Evolutionary conservation across 2,113 vertebrate species (phyloP).

Genomic region (Upupa epops): DNA sequence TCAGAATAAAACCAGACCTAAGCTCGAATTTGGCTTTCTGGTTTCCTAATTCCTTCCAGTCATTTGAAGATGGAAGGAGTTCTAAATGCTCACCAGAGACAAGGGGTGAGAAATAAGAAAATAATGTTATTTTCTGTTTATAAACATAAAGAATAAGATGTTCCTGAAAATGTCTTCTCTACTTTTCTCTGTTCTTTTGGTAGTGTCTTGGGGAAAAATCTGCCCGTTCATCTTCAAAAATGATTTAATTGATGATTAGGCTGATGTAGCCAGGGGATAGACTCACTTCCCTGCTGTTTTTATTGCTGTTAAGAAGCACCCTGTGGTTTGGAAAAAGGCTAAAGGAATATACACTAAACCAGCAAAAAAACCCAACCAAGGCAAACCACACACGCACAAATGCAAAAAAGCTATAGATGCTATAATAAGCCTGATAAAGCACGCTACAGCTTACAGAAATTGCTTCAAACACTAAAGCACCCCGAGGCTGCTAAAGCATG

Average conservation of each 20-base stretch:
- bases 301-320: background rate
- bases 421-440: background rate
- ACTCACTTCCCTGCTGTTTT: background rate
- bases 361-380: background rate
- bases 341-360: background rate
- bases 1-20: background rate
- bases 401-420: background rate
- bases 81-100: background rate
- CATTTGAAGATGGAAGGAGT: background rate
- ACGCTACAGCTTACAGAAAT: background rate
- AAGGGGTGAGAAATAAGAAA: background rate
- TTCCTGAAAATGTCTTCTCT: background rate
- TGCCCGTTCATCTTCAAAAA: background rate
- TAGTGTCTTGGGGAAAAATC: background rate
- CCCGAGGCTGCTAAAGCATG: background rate
- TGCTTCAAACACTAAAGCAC: background rate
- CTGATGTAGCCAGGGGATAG: background rate
- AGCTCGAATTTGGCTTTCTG: background rate
- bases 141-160: background rate
- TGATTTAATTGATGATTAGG: background rate
- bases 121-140: background rate
- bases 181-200: background rate
- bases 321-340: background rate
- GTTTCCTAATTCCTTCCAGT: background rate
- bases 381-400: background rate